Evolutionary conservation across 1,140 invertebrate genomes (phyloP), one percentile per base, ranked within the genome.

Genomic region (Spodoptera frugiperda): DNA sequence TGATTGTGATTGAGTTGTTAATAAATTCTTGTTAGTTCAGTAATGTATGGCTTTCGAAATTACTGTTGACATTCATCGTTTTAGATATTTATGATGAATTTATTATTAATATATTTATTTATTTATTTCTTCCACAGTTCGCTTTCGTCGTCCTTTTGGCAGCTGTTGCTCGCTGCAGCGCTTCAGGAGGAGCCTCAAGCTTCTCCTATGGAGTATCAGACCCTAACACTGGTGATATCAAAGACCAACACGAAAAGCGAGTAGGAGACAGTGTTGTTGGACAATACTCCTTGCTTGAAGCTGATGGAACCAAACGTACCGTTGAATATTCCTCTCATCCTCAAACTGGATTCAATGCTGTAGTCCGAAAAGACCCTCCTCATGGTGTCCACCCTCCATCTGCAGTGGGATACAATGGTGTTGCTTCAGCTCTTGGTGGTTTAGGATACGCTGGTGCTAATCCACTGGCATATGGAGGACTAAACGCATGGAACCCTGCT

Each of bases 261-360:
- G 88, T 94, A 68, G 95, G 95, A 1, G 95, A 95, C 80, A 83
- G 93, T 44, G 95, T 96, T 14, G 91, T 94, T 59, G 95, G 95
- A 10, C 83, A 89, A 72, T 94, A 93, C 85, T 90, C 91, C 9
- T 84, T 93, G 8, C 68, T 93, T 19, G 94, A 94, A 65, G 86
- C 93, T 30, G 94, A 94, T 77, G 93, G 94, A 53, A 90, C 91
- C 65, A 91, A 91, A 78, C 86, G 94, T 46, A 91, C 88, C 5
- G 94, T 95, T 1, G 89, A 95, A 81, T 94, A 94, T 80, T 87
- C 92, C 12, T 90, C 94, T 54, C 84, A 93, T 80, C 86, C 89
- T 14, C 88, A 93, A 63, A 90, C 85, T 76, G 94, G 94, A 30
- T 94, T 95, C 84, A 94, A 94, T 79, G 94, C 94, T 51, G 85